phyloP scores from a whole-genome alignment of 2,113 vertebrate species.

The Delphinus delphis region DNA sequence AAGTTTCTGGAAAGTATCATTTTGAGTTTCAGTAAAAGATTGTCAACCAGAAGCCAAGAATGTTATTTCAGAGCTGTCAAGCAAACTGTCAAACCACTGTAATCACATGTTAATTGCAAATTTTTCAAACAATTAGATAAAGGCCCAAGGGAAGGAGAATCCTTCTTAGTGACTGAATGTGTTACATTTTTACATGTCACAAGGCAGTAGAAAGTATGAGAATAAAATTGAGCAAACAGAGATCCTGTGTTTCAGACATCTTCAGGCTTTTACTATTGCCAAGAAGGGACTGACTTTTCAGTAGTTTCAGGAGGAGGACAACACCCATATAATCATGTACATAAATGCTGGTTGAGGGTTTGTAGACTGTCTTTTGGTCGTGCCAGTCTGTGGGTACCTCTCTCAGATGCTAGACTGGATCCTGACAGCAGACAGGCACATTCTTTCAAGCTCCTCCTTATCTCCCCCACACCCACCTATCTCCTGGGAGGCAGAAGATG shows the following conservation, averaged over 20 bases:
- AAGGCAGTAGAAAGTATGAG: not conserved
- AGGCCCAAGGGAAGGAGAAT: not conserved
- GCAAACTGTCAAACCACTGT: not conserved
- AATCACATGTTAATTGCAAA: not conserved
- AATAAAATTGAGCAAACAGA: not conserved
- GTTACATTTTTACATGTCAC: not conserved
- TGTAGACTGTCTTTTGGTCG: not conserved
- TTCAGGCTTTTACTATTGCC: not conserved
- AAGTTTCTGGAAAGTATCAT: conserved; percentile 32
- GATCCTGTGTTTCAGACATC: not conserved
- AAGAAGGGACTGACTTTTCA: not conserved
- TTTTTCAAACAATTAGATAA: not conserved
- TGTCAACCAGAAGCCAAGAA: not conserved
- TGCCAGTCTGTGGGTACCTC: not conserved
- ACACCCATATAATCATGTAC: not conserved
- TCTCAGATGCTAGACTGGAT: not conserved
- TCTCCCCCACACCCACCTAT: not conserved
- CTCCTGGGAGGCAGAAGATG: not conserved
- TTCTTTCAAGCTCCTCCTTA: not conserved
- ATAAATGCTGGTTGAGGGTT: not conserved
- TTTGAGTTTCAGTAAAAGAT: conserved; percentile 30
- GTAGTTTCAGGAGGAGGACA: not conserved
- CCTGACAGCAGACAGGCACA: not conserved
- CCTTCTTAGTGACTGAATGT: not conserved
- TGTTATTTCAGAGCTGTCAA: conserved; percentile 42